Conservation (phyloP, 2,113 vertebrate species). For the Etheostoma spectabile region DNA sequence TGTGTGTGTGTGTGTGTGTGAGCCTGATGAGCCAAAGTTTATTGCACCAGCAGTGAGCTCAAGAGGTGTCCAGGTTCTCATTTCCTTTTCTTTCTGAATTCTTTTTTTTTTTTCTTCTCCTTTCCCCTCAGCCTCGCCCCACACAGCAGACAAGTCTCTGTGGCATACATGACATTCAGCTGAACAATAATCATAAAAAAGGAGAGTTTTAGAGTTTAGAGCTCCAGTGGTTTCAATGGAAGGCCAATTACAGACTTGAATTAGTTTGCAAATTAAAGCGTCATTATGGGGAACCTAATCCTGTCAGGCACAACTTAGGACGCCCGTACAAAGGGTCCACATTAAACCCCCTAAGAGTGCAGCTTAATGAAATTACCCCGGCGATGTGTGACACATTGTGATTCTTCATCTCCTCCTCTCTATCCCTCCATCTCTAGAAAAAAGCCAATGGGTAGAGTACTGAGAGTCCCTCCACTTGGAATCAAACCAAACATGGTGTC, state of each 20-base stretch:
- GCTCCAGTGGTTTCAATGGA: constrained; percentile 94
- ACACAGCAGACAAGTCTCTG: constrained; percentile 81
- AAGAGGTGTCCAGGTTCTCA: constrained; percentile 54
- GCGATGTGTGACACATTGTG: constrained; percentile 74
- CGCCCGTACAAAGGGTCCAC: constrained; percentile 78
- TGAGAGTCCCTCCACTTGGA: constrained; percentile 63
- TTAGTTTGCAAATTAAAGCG: constrained; percentile 98
- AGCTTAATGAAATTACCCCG: constrained; percentile 83
- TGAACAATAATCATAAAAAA: constrained; percentile 90
- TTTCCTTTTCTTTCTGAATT: constrained; percentile 7
- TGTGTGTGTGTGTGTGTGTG: constrained; percentile 26
- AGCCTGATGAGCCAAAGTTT: constrained; percentile 62
- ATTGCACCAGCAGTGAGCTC: constrained; percentile 57
- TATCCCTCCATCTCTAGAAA: constrained; percentile 64
- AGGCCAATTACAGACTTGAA: constrained; percentile 98
- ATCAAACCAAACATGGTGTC: constrained; percentile 58
- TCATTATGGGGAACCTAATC: constrained; percentile 95
- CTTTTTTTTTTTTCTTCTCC: not conserved
- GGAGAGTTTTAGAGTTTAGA: constrained; percentile 90
- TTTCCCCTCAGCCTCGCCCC: constrained; percentile 30
- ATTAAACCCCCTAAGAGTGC: constrained; percentile 82
- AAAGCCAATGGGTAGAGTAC: constrained; percentile 40
- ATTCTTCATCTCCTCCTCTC: constrained; percentile 70
- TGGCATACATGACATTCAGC: constrained; percentile 88
- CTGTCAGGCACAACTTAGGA: constrained; percentile 88